Evolutionary conservation across 1,140 invertebrate genomes (phyloP).

Genomic region (Neotoxoptera formosana): DNA sequence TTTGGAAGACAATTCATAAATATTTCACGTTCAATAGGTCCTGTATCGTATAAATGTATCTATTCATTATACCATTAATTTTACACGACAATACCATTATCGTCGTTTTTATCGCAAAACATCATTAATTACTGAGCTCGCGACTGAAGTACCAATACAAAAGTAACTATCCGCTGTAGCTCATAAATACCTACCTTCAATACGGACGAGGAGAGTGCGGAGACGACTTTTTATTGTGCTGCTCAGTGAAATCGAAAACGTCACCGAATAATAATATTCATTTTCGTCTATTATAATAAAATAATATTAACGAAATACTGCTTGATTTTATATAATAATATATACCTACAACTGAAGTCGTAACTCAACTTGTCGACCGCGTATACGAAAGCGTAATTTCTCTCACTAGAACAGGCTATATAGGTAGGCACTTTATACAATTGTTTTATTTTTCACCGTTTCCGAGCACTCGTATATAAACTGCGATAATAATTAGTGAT

Average conservation of each 20-base stretch:
- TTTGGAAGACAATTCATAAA: too few relatives aligned
- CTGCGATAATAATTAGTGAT: too few relatives aligned
- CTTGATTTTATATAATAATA: neutral
- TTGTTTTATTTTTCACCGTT: neutral
- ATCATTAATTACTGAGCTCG: neutral
- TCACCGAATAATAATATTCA: neutral
- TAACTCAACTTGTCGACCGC: neutral
- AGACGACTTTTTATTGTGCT: neutral
- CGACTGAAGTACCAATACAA: neutral
- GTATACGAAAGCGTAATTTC: neutral
- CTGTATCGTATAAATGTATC: too few relatives aligned
- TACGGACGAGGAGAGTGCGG: neutral
- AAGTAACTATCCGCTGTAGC: neutral
- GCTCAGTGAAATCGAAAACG: neutral
- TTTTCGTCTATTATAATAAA: neutral
- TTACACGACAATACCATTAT: neutral
- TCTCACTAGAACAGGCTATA: neutral
- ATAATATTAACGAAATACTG: neutral
- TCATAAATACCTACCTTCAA: neutral
- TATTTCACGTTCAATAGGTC: too few relatives aligned
- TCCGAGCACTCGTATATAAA: neutral
- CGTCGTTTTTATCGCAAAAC: neutral
- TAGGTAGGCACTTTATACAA: neutral
- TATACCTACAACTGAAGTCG: neutral
- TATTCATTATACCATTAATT: too few relatives aligned